These are phyloP conservation scores for Dinoponera quadriceps DNA, from an alignment of 1,140 invertebrate genomes.

Conservation along the genomic window DNA sequence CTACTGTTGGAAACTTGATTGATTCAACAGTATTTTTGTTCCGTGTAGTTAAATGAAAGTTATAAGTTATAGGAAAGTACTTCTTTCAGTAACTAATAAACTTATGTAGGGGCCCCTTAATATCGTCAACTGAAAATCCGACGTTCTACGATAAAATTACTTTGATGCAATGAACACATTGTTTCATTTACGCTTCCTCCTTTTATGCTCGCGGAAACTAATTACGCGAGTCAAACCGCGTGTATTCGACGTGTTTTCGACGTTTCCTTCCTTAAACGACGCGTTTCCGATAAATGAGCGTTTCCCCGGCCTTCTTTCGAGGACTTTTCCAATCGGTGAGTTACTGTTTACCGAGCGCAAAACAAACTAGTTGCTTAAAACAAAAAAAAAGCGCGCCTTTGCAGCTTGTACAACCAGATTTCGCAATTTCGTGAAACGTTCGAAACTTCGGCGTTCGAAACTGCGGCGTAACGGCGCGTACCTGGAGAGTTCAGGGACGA, in stretches of 20 bases:
- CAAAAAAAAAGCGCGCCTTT: not conserved
- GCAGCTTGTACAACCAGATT: not conserved
- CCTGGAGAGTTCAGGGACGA: constrained; percentile 42
- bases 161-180: no score
- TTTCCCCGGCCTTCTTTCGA: not conserved
- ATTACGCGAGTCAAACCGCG: not conserved
- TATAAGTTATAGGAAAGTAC: no score
- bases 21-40: no score
- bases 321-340: not conserved
- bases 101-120: no score
- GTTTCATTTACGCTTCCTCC: not conserved
- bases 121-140: no score
- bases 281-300: constrained; percentile 15
- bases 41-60: no score
- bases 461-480: not conserved
- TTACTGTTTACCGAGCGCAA: not conserved
- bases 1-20: no score
- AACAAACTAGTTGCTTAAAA: not conserved
- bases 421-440: not conserved
- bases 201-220: not conserved
- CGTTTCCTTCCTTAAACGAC: constrained; percentile 4
- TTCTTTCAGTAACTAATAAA: no score
- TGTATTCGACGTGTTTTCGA: not conserved
- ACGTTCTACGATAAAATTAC: no score
- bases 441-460: not conserved